Conservation (phyloP, 2,113 vertebrate genomes). For the Leucoraja erinaceus region DNA sequence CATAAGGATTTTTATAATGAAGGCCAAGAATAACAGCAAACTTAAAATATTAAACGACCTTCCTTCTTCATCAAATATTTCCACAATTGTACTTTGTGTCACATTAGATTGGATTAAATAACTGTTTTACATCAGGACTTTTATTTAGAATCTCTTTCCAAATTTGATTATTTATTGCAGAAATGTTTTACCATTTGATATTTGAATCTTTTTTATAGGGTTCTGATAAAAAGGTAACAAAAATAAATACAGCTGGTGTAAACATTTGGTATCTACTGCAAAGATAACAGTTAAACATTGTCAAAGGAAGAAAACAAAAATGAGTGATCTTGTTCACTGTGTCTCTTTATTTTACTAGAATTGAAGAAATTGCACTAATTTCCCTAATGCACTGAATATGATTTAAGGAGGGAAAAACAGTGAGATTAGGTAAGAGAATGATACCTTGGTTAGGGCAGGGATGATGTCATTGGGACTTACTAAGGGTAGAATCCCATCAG, state of each 20-base stretch:
- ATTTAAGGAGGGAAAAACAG: background rate
- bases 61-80: background rate
- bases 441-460: too few species aligned
- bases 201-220: background rate
- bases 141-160: background rate
- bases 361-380: background rate
- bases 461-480: background rate
- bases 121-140: background rate
- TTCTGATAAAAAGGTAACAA: background rate
- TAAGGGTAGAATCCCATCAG: background rate
- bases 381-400: background rate
- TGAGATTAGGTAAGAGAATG: too few species aligned
- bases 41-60: background rate
- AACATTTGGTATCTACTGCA: background rate
- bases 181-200: background rate
- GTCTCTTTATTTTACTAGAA: background rate
- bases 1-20: slow-evolving; percentile 16
- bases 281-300: background rate
- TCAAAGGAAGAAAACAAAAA: background rate
- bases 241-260: background rate
- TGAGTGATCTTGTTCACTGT: background rate
- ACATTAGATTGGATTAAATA: background rate
- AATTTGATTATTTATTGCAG: background rate
- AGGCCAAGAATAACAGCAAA: background rate
- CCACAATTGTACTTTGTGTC: background rate